Evolutionary conservation across 2,888 invertebrate species (phyloP).

Genomic region (Leucophenga montana): DNA sequence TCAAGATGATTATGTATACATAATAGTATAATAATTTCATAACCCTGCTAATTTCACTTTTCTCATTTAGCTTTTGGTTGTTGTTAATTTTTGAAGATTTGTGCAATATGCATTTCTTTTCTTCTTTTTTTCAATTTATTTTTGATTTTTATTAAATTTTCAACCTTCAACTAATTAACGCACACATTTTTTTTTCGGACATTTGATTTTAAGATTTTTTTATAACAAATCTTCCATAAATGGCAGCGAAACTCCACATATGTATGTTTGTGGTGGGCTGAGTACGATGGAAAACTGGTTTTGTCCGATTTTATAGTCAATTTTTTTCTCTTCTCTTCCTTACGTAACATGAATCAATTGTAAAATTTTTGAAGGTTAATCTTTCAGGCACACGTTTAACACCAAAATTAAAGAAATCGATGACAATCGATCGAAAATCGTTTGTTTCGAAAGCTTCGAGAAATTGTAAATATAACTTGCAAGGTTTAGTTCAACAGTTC

Average conservation of each 20-base stretch:
- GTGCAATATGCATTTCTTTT: not conserved
- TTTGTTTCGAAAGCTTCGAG: too few species aligned
- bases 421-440: conserved; percentile 27
- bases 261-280: not conserved
- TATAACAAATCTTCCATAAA: conserved; percentile 3
- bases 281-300: conserved; percentile 3
- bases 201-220: not conserved
- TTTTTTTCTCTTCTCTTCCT: not conserved
- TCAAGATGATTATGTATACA: not conserved
- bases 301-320: not conserved
- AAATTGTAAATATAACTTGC: too few species aligned
- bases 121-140: not conserved
- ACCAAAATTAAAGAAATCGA: conserved; percentile 44
- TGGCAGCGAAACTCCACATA: not conserved
- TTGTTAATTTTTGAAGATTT: too few species aligned
- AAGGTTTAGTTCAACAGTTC: too few species aligned
- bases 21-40: too few species aligned
- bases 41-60: too few species aligned
- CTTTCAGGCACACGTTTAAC: conserved; percentile 50
- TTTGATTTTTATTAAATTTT: not conserved
- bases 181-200: not conserved
- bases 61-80: too few species aligned
- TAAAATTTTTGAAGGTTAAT: conserved; percentile 53
- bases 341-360: not conserved
- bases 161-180: conserved; percentile 4